Evolutionary conservation across 2,888 invertebrate genomes (phyloP), one percentile per base, ranked within the genome.

Genomic region (Drosophila kambysellisi): DNA sequence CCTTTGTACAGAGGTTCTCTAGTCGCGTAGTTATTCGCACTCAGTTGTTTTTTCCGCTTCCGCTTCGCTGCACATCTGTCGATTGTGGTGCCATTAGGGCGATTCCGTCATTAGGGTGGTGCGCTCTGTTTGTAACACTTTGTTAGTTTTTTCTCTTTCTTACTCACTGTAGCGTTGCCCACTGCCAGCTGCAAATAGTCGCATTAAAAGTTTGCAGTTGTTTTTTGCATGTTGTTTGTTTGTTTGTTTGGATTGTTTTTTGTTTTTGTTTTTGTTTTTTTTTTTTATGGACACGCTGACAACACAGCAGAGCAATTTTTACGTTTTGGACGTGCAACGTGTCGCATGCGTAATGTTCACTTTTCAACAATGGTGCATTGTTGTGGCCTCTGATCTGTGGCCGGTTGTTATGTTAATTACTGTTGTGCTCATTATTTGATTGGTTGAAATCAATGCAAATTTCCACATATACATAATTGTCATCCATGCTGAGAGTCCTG

Each of bases 121-220:
- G 29, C 29, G 30, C 41, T 68, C 66, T 69, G 62, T 70, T 43
- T 63, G 62, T 50, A 9, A 5, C 25, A 53, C 58, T 56, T 15
- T 20, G 3, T 20, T n/a, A 33, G 25, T 37, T 4, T 39, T 61
- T 62, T 57, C 33, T 59, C 46, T 52, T 0, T 2, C 58, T 62
- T 60, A 30, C 56, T 57, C 41, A 62, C 48, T 41, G n/a, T 17
- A 8, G 35, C 17, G 35, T 30, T 20, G 37, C n/a, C 46, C 39
- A 37, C 33, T 70, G 71, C 33, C 80, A 71, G 67, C 81, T 77
- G 83, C 75, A 78, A 88, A 86, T 81, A 86, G 83, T 73, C 74
- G 67, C 83, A 88, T 75, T 74, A 73, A 70, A 73, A 72, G 7
- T 30, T 46, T 25, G 46, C 46, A 46, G 20, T 46, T 25, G 20